Base-by-base conservation (phyloP, 1,140 invertebrate genomes). In the Bombus impatiens region DNA sequence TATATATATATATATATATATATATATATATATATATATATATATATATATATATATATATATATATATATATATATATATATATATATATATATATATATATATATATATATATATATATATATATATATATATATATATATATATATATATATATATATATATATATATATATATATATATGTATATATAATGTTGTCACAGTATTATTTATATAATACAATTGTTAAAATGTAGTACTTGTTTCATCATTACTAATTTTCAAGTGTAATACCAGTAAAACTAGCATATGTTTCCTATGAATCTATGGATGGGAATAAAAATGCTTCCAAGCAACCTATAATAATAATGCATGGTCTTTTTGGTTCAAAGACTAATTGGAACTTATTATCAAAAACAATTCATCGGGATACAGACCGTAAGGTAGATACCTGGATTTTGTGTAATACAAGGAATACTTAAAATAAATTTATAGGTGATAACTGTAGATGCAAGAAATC, bases 331-430 rank as follows among this genome's bases (percentile, higher is more conserved):
- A 92, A 94, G 10, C 82, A 77, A 4, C 98, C 98, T 5, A 94
- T 99, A 28, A 93, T 99, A 3, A 96, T 99, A 59, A 96, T 98
- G 92, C 98, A 99, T 95, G 98, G 98, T 5, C 94, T 99, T 25
- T 96, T 99, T 87, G 98, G 98, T 1, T 97, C 97, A 0, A 98
- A 98, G 94, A 96, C 95, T 86, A 99, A 99, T 93, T 99, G 98
- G 98, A 97, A 97, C 74, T 96, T 96, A 68, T 92, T 99, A 35
- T 97, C 97, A 3, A 98, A 98, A 95, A 96, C 96, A 2, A 96
- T 98, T 65, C 95, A 97, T 83, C 95, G 95, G 80, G 95, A 96
- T 87, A 97, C 96, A 18, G 95, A 96, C 68, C 95, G 97, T 89
- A 96, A 96, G 94, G 97, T 97, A 95, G 89, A 84, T 86, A 79